These are phyloP conservation scores for Dicyrtoma fusca DNA, from an alignment of 2,888 invertebrate species.

Conservation along the genomic window DNA sequence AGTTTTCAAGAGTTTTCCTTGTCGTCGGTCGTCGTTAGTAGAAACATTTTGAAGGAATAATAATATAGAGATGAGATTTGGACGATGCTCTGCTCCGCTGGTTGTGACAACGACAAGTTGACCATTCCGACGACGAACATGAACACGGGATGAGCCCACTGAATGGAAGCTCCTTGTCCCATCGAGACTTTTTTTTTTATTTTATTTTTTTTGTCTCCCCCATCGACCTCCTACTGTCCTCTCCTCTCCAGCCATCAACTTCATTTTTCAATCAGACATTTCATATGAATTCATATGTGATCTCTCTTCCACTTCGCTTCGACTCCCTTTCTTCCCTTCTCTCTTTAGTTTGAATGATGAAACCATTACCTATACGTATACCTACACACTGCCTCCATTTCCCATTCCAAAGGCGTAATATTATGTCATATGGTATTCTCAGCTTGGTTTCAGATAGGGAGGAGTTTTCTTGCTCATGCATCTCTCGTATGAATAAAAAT, in stretches of 20 bases:
- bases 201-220: background rate
- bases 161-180: constrained; percentile 29
- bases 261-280: constrained; percentile 41
- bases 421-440: too few species aligned
- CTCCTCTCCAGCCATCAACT: constrained; percentile 24
- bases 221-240: constrained; percentile 37
- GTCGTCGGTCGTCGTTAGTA: background rate
- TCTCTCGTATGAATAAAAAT: too few species aligned
- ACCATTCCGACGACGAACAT: constrained; percentile 18
- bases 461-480: too few species aligned
- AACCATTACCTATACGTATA: too few species aligned
- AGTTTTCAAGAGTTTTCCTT: background rate
- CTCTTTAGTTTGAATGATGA: too few species aligned
- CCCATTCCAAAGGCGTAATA: too few species aligned
- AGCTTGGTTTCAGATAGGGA: too few species aligned
- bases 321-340: background rate
- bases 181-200: too few species aligned
- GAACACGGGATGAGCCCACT: too few species aligned
- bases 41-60: constrained; percentile 17
- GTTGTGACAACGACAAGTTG: constrained; percentile 39
- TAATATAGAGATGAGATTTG: constrained; percentile 23
- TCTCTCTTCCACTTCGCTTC: constrained; percentile 16
- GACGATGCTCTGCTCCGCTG: too few species aligned
- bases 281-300: constrained; percentile 28
- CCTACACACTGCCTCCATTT: too few species aligned